Conservation (phyloP, 2,888 invertebrate genomes). For the Drosophila sordidapex region DNA sequence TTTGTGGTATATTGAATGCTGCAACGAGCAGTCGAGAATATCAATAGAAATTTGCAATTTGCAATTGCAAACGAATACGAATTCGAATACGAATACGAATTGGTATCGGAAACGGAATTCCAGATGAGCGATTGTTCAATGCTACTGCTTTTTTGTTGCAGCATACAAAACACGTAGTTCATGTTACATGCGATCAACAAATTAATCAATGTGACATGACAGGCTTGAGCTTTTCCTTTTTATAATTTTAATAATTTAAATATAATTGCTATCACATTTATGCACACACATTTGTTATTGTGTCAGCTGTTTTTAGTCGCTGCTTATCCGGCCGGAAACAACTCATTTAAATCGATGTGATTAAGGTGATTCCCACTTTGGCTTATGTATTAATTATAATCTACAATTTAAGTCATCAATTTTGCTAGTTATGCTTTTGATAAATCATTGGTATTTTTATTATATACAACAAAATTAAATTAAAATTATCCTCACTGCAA, state of each 20-base stretch:
- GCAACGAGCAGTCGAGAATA: conserved; percentile 44
- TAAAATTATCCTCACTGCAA: background rate
- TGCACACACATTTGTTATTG: background rate
- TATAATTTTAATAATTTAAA: background rate
- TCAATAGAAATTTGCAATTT: conserved; percentile 38
- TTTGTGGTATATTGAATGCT: conserved; percentile 62
- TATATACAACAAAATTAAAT: background rate
- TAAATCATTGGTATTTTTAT: background rate
- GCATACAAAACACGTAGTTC: conserved; percentile 13
- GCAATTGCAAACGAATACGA: conserved; percentile 15
- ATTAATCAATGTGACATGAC: conserved; percentile 14
- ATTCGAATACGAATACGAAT: conserved; percentile 9
- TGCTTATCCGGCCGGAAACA: background rate
- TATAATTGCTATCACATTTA: background rate
- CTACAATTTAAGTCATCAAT: background rate
- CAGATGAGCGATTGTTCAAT: conserved; percentile 27
- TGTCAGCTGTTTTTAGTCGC: background rate
- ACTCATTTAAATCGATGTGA: background rate
- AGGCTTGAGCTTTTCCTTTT: background rate
- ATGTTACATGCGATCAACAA: conserved; percentile 18
- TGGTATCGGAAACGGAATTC: conserved; percentile 21
- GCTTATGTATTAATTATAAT: background rate
- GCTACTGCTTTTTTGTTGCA: background rate
- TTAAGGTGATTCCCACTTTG: background rate
- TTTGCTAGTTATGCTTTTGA: background rate